Evolutionary conservation across 1,140 invertebrate species (phyloP).

Genomic region (Panonychus citri): DNA sequence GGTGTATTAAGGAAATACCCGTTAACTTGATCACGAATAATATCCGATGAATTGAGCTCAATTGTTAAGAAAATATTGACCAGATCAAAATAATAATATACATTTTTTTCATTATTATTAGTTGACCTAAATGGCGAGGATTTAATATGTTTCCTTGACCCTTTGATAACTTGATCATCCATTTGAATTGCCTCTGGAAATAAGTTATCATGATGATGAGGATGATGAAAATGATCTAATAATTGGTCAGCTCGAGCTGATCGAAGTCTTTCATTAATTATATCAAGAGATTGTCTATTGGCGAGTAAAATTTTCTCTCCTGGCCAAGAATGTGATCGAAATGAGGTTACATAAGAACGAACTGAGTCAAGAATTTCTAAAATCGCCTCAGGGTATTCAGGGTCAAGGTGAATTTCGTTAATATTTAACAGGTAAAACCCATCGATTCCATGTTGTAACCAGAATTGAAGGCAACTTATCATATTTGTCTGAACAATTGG

Average conservation of each 20-base stretch:
- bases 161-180: no score
- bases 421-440: slow-evolving; percentile 55
- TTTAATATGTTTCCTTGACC: no score
- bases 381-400: slow-evolving; percentile 16
- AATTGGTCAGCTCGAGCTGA: not conserved
- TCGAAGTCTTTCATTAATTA: not conserved
- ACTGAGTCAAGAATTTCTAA: not conserved
- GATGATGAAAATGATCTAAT: not conserved
- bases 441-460: slow-evolving; percentile 39
- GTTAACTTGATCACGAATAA: slow-evolving; percentile 8
- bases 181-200: no score
- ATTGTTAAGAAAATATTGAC: slow-evolving; percentile 40
- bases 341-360: not conserved
- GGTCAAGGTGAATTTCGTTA: slow-evolving; percentile 26
- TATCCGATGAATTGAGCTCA: slow-evolving; percentile 3
- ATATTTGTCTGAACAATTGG: slow-evolving; percentile 9
- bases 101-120: no score
- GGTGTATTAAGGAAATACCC: slow-evolving; percentile 5
- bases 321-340: not conserved
- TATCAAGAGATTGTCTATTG: not conserved
- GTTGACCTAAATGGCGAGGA: no score
- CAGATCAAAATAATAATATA: slow-evolving; percentile 33
- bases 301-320: not conserved
- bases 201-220: not conserved
- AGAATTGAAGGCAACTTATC: slow-evolving; percentile 31